Conservation (phyloP, 2,113 vertebrate species). For the Thalassarche chlororhynchos region DNA sequence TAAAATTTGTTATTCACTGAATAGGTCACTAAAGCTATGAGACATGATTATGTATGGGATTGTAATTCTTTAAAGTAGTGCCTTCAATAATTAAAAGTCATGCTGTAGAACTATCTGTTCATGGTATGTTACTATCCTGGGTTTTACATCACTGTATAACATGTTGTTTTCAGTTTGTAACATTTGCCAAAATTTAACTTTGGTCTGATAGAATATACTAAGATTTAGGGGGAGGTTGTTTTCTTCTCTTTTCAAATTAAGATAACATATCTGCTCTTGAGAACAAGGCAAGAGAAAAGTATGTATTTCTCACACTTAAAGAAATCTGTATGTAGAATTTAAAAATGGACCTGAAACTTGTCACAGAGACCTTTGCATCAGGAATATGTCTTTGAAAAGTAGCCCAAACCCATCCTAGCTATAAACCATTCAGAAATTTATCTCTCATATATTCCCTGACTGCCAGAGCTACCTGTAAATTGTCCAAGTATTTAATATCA, state of each 20-base stretch:
- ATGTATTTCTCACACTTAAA: neutral
- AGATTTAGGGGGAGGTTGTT: neutral
- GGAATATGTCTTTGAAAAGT: neutral
- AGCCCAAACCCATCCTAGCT: neutral
- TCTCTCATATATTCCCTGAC: neutral
- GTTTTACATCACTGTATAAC: neutral
- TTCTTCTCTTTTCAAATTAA: neutral
- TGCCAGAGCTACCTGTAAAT: neutral
- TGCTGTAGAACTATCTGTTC: neutral
- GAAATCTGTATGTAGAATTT: neutral
- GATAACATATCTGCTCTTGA: neutral
- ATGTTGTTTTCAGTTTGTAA: neutral
- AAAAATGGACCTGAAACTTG: neutral
- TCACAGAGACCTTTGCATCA: neutral
- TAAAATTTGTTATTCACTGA: neutral
- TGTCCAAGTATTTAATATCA: neutral
- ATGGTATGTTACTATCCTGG: neutral
- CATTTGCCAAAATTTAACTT: neutral
- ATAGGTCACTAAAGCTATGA: neutral
- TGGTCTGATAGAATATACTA: neutral
- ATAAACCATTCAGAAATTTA: neutral
- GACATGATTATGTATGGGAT: neutral
- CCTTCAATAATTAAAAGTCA: neutral
- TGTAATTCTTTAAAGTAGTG: neutral
- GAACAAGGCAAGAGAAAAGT: neutral